These are phyloP conservation scores for Iselma pallidipennis DNA, from an alignment of 2,888 invertebrate species.

Conservation along the genomic window DNA sequence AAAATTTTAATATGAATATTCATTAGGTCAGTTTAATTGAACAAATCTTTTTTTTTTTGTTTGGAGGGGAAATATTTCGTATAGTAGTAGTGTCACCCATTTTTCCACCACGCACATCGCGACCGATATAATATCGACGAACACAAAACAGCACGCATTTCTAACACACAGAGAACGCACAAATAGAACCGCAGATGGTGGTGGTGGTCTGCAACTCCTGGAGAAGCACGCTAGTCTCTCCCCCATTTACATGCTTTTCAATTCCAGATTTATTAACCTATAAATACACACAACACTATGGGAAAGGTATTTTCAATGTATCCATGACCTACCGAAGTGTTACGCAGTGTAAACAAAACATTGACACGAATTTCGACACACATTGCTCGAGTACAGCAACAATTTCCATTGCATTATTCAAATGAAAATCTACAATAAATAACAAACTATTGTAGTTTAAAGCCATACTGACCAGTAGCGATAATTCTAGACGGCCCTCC, in stretches of 20 bases:
- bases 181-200: too few relatives aligned
- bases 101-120: neutral
- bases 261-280: neutral
- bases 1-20: neutral
- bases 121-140: neutral
- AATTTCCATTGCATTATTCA: neutral
- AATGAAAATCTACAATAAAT: neutral
- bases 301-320: conserved; percentile 15
- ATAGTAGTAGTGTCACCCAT: neutral
- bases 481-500: too few relatives aligned
- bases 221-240: too few relatives aligned
- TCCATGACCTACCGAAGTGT: conserved; percentile 28
- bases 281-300: conserved; percentile 3
- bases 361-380: conserved; percentile 22
- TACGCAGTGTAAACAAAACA: conserved; percentile 27
- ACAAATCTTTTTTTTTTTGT: too few relatives aligned
- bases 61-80: neutral
- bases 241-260: neutral
- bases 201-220: too few relatives aligned
- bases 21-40: neutral
- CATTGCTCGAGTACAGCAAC: neutral
- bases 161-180: too few relatives aligned
- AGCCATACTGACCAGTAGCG: too few relatives aligned
- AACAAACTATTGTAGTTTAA: too few relatives aligned
- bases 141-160: neutral